Evolutionary conservation across 2,113 vertebrate genomes (phyloP), one percentile per base, ranked within the genome.

Genomic region (Corynorhinus townsendii): DNA sequence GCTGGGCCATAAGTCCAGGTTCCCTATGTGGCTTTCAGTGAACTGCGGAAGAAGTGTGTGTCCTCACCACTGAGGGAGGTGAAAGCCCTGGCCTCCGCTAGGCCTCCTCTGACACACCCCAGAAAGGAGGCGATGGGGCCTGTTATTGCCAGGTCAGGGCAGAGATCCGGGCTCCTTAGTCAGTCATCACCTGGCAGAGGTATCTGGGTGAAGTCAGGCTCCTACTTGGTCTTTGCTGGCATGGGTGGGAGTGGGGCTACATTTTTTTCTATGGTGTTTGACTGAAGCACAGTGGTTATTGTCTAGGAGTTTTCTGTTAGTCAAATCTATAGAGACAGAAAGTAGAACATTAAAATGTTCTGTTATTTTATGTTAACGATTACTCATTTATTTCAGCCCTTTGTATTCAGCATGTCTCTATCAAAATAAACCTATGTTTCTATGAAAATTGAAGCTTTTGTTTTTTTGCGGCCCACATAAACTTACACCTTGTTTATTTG

Each of bases 111-210:
- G 59, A 83, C 59, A 22, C 47, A 40, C 26, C 4, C 0, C 45
- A 45, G 12, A 2, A 8, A 5, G 19, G 28, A 4, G 12, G 4
- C 3, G 17, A 7, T 3, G 1, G 19, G n/a, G 33, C 33, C 40
- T 30, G 6, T 28, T 69, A 26, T 28, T 5, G 9, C 5, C 64
- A 62, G 38, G 10, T 24, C 0, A 4, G 20, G 7, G 22, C 33
- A 4, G 33, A 94, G 71, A 49, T 22, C 40, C 14, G 11, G 38
- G 73, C 3, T 43, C 45, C 71, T 8, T 45, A 20, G 45, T 20
- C 62, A 9, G 35, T 11, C 24, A 71, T 49, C 47, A 43, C 19
- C 38, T 26, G 12, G 14, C 16, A 8, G 28, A 64, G 3, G 11
- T 56, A 8, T 4, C 26, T 11, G 56, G 66, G 26, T 73, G 6